phyloP scores from a whole-genome alignment of 2,113 vertebrate species.

The Pseudonaja textilis region DNA sequence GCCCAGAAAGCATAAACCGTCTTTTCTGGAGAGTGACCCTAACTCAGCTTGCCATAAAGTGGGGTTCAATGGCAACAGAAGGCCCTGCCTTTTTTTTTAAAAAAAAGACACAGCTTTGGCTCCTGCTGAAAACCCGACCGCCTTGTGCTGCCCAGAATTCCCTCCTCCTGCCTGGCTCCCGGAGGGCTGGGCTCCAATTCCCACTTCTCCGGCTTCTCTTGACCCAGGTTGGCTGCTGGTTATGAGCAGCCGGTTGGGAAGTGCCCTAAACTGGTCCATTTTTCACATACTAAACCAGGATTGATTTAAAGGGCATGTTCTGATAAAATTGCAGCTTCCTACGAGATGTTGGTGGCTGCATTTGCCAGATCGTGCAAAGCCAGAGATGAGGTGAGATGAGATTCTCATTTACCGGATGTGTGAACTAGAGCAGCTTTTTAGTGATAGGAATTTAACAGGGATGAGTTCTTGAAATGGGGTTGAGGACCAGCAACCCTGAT shows the following conservation, averaged over 20 bases:
- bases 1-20: too few relatives aligned
- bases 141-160: neutral
- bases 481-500: neutral
- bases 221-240: neutral
- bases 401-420: neutral
- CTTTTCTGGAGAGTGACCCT: too few relatives aligned
- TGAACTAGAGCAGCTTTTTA: neutral
- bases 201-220: neutral
- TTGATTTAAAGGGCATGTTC: neutral
- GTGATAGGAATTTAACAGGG: neutral
- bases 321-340: neutral
- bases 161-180: neutral
- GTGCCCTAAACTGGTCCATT: neutral
- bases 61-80: too few relatives aligned
- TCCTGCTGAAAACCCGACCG: neutral
- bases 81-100: too few relatives aligned
- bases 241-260: neutral
- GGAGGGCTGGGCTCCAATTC: neutral
- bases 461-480: neutral
- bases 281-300: neutral
- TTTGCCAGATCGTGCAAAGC: neutral
- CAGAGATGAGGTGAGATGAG: neutral
- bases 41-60: too few relatives aligned
- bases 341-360: neutral
- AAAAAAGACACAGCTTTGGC: too few relatives aligned